These are phyloP conservation scores for Helicoverpa armigera DNA, from an alignment of 1,140 invertebrate genomes.

Conservation along the genomic window DNA sequence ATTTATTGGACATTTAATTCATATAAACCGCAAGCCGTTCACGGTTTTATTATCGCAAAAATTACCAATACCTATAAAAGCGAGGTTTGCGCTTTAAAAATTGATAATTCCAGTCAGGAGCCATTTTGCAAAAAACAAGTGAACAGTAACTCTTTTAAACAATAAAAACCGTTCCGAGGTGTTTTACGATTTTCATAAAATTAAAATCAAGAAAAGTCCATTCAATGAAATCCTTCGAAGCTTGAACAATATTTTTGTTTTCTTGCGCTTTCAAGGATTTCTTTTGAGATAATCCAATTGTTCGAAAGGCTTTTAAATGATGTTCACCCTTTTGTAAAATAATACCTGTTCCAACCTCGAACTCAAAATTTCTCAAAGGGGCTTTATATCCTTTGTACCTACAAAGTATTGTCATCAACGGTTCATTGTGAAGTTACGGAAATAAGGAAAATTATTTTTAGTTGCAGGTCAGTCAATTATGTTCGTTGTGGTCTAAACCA, in stretches of 20 bases:
- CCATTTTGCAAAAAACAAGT: constrained; percentile 17
- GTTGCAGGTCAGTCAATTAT: too few relatives aligned
- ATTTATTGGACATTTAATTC: constrained; percentile 13
- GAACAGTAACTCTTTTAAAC: constrained; percentile 28
- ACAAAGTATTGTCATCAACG: too few relatives aligned
- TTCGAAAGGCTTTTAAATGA: too few relatives aligned
- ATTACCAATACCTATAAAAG: constrained; percentile 11
- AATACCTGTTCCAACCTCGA: too few relatives aligned
- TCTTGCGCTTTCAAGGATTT: neutral
- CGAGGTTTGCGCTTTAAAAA: constrained; percentile 8
- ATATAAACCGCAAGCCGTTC: constrained; percentile 6
- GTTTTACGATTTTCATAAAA: constrained; percentile 31
- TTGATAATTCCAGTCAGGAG: neutral
- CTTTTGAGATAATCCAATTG: neutral
- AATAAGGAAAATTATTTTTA: too few relatives aligned
- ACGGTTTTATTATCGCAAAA: constrained; percentile 12
- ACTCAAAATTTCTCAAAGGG: too few relatives aligned
- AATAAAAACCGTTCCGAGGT: constrained; percentile 17
- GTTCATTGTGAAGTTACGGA: too few relatives aligned
- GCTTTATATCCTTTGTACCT: too few relatives aligned
- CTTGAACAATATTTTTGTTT: neutral
- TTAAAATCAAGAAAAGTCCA: constrained; percentile 17
- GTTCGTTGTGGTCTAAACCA: too few relatives aligned
- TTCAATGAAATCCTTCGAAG: constrained; percentile 4
- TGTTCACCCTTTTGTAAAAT: too few relatives aligned